Evolutionary conservation across 2,888 invertebrate species (phyloP).

Genomic region (Trilocha varians): DNA sequence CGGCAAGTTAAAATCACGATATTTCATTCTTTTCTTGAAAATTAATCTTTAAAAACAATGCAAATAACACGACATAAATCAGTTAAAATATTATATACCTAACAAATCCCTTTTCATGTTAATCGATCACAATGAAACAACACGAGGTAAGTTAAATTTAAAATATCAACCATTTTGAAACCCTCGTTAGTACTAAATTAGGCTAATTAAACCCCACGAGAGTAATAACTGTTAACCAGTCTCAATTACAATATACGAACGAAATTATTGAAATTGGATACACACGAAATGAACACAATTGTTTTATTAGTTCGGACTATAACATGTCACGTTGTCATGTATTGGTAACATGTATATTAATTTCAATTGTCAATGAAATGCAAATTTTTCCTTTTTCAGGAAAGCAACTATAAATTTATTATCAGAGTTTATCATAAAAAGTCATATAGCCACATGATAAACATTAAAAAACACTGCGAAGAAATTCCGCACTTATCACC

Average conservation of each 20-base stretch:
- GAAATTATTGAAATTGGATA: constrained; percentile 26
- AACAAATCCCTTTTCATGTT: not conserved
- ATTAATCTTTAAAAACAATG: too few relatives aligned
- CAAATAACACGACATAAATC: too few relatives aligned
- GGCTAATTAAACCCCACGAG: constrained; percentile 33
- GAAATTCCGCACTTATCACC: constrained; percentile 43
- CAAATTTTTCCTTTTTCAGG: too few relatives aligned
- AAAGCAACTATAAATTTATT: too few relatives aligned
- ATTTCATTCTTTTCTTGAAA: too few relatives aligned
- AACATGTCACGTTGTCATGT: not conserved
- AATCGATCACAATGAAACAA: constrained; percentile 7
- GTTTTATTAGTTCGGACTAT: constrained; percentile 11
- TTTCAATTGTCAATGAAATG: too few relatives aligned
- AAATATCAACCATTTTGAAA: constrained; percentile 11
- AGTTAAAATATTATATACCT: not conserved
- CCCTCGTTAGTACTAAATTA: constrained; percentile 31
- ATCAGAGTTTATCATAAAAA: too few relatives aligned
- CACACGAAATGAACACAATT: constrained; percentile 16
- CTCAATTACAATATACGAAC: constrained; percentile 25
- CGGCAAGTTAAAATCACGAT: too few relatives aligned
- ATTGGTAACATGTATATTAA: too few relatives aligned
- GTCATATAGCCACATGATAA: too few relatives aligned
- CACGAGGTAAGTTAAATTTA: constrained; percentile 11
- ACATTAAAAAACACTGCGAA: too few relatives aligned
- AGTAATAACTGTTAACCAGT: constrained; percentile 40